Evolutionary conservation across 2,888 invertebrate species (phyloP), one percentile per base, ranked within the genome.

Genomic region (Slavum lentiscoides): DNA sequence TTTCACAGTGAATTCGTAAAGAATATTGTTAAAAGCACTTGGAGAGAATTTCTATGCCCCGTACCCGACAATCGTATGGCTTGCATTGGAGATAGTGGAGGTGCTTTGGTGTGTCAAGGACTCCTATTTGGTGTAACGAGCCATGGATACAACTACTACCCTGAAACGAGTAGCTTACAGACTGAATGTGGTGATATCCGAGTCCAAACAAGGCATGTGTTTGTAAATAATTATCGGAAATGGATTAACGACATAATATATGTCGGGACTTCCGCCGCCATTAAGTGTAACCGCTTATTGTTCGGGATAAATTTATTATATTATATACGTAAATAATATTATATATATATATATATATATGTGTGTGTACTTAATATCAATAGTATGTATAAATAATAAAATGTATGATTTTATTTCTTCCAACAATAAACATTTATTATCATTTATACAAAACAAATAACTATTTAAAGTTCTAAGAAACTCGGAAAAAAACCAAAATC

Each of bases 71-170:
- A 55, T 9, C 69, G 70, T 17, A 80, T 80, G 77, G 64, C 15
- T 13, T 80, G 77, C n/a, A n/a, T 55, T 55, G 77, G 77, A 37
- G 77, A 80, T n/a, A 80, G 77, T 8, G 77, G 77, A 19, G 77
- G 77, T 6, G 69, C 77, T 21, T 23, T 80, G 9, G 5, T 80
- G 19, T 80, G 77, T 8, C 64, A 43, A 17, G 77, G 70, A 49
- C 23, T 55, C 3, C 9, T 80, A 13, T 64, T 62, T 8, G 77
- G 77, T 19, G 23, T 80, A 55, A 72, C 77, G 4, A 80, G 77
- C 19, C 77, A 80, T 15, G 77, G 62, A 17, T 80, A 80, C 11
- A 62, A 80, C 55, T 80, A 80, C 8, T 80, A 55, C 39, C 77
- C 77, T 6, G 64, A 39, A 37, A 80, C 70, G 55, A 23, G 17